A percentile compares a stretch with the other conserved stretches of the same genome.
phyloP scores from a whole-genome alignment of 2,113 vertebrate species.

The Euleptes europaea region DNA sequence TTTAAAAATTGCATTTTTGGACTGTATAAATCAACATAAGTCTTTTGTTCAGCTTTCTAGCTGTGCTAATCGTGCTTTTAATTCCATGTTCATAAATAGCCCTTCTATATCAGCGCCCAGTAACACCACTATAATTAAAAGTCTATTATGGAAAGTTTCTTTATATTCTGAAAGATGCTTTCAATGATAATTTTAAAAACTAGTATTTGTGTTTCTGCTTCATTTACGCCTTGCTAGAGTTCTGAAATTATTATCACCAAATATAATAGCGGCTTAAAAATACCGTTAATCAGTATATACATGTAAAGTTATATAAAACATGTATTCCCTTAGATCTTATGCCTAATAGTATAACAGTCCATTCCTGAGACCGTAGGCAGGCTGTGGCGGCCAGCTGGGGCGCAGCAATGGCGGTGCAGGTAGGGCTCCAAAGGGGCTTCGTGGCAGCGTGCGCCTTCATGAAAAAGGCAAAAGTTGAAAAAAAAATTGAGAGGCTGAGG shows the following conservation, averaged over 20 bases:
- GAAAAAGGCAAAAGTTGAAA: too few relatives aligned
- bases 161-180: conserved; percentile 12
- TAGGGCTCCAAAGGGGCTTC: too few relatives aligned
- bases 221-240: neutral
- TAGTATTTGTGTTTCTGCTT: conserved; percentile 3
- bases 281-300: neutral
- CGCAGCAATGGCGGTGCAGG: too few relatives aligned
- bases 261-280: neutral
- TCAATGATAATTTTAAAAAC: conserved; percentile 6
- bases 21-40: neutral
- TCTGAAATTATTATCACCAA: neutral
- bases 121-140: conserved; percentile 13
- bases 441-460: too few relatives aligned
- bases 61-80: conserved; percentile 8
- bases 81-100: conserved; percentile 12
- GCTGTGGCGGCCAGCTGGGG: too few relatives aligned
- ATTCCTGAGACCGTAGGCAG: too few relatives aligned
- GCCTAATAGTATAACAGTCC: neutral
- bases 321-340: neutral
- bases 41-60: neutral
- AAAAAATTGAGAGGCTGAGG: too few relatives aligned
- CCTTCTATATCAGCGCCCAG: neutral
- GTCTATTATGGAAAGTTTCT: neutral
- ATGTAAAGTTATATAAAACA: neutral
- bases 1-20: neutral